These are phyloP conservation scores for Acanthis flammea DNA, from an alignment of 2,797 vertebrate species.

Conservation along the genomic window DNA sequence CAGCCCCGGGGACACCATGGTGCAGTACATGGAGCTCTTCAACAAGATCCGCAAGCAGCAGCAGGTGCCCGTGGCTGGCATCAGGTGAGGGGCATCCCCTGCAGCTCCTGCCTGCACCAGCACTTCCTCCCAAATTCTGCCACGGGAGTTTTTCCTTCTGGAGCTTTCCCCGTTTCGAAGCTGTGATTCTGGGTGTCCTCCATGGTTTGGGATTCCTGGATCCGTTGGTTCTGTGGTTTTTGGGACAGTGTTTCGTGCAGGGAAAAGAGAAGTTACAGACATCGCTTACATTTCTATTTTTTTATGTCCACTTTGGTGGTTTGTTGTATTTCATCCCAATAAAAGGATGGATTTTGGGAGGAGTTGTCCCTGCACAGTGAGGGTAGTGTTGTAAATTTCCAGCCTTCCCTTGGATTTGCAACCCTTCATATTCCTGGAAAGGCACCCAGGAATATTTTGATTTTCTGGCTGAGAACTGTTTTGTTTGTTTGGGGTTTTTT, in stretches of 20 bases:
- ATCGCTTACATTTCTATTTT: neutral
- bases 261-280: neutral
- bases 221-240: neutral
- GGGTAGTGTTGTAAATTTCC: neutral
- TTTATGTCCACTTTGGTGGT: accelerated
- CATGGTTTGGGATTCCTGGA: neutral
- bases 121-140: neutral
- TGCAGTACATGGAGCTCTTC: conserved; percentile 96
- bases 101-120: neutral
- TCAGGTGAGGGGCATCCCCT: conserved; percentile 73
- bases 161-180: neutral
- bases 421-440: neutral
- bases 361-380: neutral
- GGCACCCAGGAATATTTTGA: too few species aligned
- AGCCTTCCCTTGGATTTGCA: neutral
- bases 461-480: too few species aligned
- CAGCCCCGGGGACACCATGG: conserved; percentile 88
- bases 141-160: neutral
- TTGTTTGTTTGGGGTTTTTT: too few species aligned
- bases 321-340: neutral
- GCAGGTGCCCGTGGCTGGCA: conserved; percentile 85
- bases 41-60: conserved; percentile 96
- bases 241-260: accelerated
- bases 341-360: neutral
- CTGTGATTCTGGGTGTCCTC: neutral